A percentile compares a stretch with the other conserved stretches of the same genome.
These are phyloP conservation scores for Petrophora chlorosata DNA, from an alignment of 2,888 invertebrate species.

Conservation along the genomic window DNA sequence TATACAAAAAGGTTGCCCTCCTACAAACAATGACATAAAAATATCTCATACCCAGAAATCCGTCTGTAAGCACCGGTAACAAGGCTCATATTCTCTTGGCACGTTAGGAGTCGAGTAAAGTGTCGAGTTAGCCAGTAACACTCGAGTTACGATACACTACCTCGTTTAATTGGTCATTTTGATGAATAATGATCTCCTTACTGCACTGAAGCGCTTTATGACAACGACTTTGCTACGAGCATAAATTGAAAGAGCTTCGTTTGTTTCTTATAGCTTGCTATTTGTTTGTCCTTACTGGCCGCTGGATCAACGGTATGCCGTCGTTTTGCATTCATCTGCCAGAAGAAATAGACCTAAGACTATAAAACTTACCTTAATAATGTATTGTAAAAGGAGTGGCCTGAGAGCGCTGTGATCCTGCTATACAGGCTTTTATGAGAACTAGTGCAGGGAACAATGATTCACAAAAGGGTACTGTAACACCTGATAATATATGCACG, in stretches of 20 bases:
- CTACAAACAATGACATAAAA: constrained; percentile 1
- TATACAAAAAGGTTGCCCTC: neutral
- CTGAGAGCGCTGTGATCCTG: too few species aligned
- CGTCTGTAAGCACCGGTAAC: neutral
- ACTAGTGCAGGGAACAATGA: too few species aligned
- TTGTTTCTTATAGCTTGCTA: neutral
- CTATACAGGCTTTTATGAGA: too few species aligned
- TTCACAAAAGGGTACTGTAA: too few species aligned
- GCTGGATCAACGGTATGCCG: too few species aligned
- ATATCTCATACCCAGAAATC: neutral
- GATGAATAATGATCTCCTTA: constrained; percentile 16
- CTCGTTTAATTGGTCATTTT: constrained; percentile 23
- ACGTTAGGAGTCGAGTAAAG: constrained; percentile 5
- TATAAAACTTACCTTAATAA: too few species aligned
- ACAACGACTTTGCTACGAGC: constrained; percentile 2
- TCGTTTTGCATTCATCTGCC: too few species aligned
- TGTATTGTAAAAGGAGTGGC: too few species aligned
- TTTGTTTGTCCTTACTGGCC: neutral
- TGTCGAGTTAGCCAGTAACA: constrained; percentile 17
- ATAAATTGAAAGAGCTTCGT: neutral
- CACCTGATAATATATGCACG: too few species aligned
- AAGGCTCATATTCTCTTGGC: constrained; percentile 4
- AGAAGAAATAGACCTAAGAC: too few species aligned
- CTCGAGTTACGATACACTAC: constrained; percentile 13
- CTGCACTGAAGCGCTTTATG: constrained; percentile 1